Evolutionary conservation across 2,888 invertebrate species (phyloP), one percentile per base, ranked within the genome.

Genomic region (Lypha dubia): DNA sequence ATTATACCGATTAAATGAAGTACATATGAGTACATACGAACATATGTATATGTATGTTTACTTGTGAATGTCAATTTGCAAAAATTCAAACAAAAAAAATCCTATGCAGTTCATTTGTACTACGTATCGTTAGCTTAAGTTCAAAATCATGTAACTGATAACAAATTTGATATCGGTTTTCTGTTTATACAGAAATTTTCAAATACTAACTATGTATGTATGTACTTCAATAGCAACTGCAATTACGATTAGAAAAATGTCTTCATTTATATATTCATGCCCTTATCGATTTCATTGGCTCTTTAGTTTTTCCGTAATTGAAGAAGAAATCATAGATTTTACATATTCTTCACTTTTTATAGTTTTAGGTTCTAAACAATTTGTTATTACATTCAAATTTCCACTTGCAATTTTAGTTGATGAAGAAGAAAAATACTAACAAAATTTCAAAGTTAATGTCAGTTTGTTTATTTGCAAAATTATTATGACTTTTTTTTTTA

Each of bases 401-500:
- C 4, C 20, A 15, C n/a, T 49, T 62, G 28, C 20, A 51, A 38
- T 51, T 60, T n/a, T 35, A 56, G 17, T 51, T 51, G 20, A 20
- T n/a, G 20, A 67, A 63, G 20, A 62, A 24, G 8, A 63, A 46
- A 51, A 63, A 56, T 5, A 28, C 22, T 24, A 32, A 11, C 44
- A 13, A 22, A 68, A n/a, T 60, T 60, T 46, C 44, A 63, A 71
- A 56, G 53, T 17, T 56, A 58, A 65, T 71, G 56, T 56, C 73
- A 65, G 58, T 79, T 56, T 56, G 56, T 67, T 80, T 74, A 67
- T 74, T 74, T 51, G 67, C 80, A 60, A 67, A 17, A 77, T 60
- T 73, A 65, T 74, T 74, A 65, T 49, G 41, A 67, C 35, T 46
- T 58, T 63, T 79, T 58, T 62, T 56, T 80, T 51, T 51, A 44